These are phyloP conservation scores for Semotilus atromaculatus DNA, from an alignment of 2,797 vertebrate species.

Conservation along the genomic window DNA sequence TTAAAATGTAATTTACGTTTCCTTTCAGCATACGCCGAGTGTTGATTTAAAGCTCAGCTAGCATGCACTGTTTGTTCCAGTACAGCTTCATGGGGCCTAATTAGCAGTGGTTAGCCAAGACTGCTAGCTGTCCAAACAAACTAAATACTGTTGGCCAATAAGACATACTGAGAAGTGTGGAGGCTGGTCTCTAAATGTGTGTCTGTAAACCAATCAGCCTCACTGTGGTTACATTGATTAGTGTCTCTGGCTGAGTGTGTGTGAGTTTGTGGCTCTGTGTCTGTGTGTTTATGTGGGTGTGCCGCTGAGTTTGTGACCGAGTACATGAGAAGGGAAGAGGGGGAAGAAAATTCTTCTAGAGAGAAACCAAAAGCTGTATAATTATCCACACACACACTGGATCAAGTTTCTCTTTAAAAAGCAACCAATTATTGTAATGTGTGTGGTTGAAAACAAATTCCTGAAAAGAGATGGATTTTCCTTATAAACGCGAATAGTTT, in stretches of 20 bases:
- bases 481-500: constrained; percentile 60
- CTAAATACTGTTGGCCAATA: constrained; percentile 53
- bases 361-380: constrained; percentile 61
- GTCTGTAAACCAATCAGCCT: constrained; percentile 49
- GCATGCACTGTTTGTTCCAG: constrained; percentile 55
- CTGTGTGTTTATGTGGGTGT: constrained; percentile 33
- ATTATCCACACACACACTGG: constrained; percentile 61
- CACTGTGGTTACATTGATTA: constrained; percentile 52
- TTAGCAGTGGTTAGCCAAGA: constrained; percentile 63
- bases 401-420: constrained; percentile 65
- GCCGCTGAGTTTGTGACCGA: constrained; percentile 17
- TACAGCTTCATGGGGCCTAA: constrained; percentile 61
- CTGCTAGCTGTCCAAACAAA: constrained; percentile 64
- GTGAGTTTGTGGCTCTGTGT: constrained; percentile 14
- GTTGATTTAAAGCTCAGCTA: constrained; percentile 60
- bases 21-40: constrained; percentile 50
- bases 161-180: constrained; percentile 55
- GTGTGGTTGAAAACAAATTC: constrained; percentile 64
- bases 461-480: constrained; percentile 62
- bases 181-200: constrained; percentile 47
- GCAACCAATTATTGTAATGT: constrained; percentile 65
- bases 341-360: constrained; percentile 52
- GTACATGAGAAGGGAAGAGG: constrained; percentile 7
- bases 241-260: constrained; percentile 15
- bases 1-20: constrained; percentile 66